phyloP scores from a whole-genome alignment of 2,888 invertebrate genomes.

The Pyrocoelia pectoralis region DNA sequence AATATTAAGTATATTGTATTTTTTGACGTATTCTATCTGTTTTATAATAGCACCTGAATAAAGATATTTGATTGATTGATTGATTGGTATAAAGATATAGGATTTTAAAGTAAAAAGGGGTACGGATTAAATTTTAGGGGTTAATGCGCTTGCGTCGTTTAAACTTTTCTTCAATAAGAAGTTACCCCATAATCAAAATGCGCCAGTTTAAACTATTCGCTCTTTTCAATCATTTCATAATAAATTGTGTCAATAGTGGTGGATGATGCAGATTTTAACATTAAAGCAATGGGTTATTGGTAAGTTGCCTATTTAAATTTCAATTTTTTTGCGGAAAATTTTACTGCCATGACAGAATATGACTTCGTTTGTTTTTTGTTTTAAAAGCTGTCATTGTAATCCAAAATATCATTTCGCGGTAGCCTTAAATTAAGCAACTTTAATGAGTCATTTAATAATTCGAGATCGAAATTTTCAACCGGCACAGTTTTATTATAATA shows the following conservation, averaged over 20 bases:
- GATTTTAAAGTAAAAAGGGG: not conserved
- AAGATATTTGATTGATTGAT: too few relatives aligned
- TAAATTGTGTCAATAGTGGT: not conserved
- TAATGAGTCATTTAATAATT: conserved; percentile 37
- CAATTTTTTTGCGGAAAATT: not conserved
- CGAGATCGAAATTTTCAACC: conserved; percentile 33
- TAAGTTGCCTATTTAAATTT: conserved; percentile 3
- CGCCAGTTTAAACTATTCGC: conserved; percentile 7
- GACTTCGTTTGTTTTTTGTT: not conserved
- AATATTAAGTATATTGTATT: too few relatives aligned
- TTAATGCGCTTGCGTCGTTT: not conserved
- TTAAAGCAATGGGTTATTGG: not conserved
- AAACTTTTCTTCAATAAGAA: conserved; percentile 8
- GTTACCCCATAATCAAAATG: not conserved
- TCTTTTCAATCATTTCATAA: not conserved
- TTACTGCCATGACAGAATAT: not conserved
- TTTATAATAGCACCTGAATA: too few relatives aligned
- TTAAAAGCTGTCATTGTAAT: not conserved
- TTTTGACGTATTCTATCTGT: too few relatives aligned
- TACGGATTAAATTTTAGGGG: not conserved
- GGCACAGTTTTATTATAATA: conserved; percentile 8
- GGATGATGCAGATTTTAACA: not conserved
- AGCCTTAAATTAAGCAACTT: not conserved
- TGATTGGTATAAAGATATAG: too few relatives aligned
- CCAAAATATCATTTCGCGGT: not conserved